A percentile compares a stretch with the other conserved stretches of the same genome.
Conservation (phyloP, 2,113 vertebrate genomes). For the Brienomyrus longianalis region DNA sequence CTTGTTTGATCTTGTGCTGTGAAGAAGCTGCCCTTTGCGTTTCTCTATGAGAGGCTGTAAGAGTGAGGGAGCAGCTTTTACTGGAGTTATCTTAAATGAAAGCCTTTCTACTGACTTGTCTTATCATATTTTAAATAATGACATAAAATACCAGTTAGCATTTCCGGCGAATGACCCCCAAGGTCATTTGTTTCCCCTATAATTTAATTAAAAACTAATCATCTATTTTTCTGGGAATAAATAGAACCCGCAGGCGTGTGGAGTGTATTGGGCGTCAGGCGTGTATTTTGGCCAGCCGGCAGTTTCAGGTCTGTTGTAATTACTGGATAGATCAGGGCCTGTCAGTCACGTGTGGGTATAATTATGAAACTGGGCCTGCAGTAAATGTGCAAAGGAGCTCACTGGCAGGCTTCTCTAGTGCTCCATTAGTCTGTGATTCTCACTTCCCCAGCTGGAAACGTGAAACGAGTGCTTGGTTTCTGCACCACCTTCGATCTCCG, state of each 20-base stretch:
- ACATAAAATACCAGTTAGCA: not conserved
- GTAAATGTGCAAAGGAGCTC: not conserved
- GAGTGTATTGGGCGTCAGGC: not conserved
- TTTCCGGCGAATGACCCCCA: not conserved
- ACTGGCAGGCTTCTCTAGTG: not conserved
- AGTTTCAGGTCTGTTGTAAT: not conserved
- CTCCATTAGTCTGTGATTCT: not conserved
- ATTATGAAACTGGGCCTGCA: not conserved
- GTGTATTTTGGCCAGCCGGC: not conserved
- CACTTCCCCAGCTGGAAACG: not conserved
- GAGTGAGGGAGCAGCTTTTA: not conserved
- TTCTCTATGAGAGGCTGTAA: not conserved
- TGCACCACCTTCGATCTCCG: not conserved
- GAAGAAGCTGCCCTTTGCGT: not conserved
- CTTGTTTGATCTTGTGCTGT: not conserved
- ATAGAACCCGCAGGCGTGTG: not conserved
- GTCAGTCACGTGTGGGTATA: not conserved
- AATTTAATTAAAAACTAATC: not conserved
- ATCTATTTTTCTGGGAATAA: not conserved
- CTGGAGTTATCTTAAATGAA: not conserved
- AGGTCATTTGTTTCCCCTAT: not conserved
- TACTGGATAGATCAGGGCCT: not conserved
- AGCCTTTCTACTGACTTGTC: not conserved
- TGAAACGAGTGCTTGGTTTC: not conserved
- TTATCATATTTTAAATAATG: not conserved